Evolutionary conservation across 2,797 vertebrate genomes (phyloP).

Genomic region (Tapirus indicus): DNA sequence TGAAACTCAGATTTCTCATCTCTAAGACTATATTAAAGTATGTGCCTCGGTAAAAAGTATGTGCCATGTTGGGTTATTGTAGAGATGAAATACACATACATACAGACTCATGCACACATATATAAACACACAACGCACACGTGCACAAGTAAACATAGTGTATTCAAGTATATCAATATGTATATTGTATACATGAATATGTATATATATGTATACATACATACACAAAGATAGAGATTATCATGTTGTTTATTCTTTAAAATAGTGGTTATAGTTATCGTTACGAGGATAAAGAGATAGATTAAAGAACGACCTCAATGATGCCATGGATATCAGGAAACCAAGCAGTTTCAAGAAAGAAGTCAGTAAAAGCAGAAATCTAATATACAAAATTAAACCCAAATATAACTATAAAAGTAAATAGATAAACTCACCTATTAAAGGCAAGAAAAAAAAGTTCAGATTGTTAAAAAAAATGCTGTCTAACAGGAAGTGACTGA

Average conservation of each 20-base stretch:
- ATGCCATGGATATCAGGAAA: not conserved
- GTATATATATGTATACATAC: not conserved
- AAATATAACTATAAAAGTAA: not conserved
- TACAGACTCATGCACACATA: not conserved
- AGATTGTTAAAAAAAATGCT: no score
- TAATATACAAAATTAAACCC: conserved; percentile 8
- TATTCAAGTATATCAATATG: not conserved
- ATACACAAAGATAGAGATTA: not conserved
- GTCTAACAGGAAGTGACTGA: not conserved
- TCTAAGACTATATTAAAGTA: not conserved
- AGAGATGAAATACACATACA: not conserved
- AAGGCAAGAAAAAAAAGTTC: not conserved
- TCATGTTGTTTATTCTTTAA: not conserved
- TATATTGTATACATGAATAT: not conserved
- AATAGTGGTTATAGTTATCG: not conserved
- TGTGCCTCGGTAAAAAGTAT: not conserved
- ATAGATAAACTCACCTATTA: not conserved
- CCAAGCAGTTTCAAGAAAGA: not conserved
- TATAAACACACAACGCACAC: not conserved
- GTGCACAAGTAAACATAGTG: not conserved
- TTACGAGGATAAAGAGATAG: not conserved
- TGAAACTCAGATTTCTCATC: not conserved
- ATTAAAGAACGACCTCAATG: not conserved
- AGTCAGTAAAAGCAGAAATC: not conserved
- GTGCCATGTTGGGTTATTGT: not conserved